Evolutionary conservation across 2,797 vertebrate genomes (phyloP), one percentile per base, ranked within the genome.

Genomic region (Melanotaenia maccullochi): DNA sequence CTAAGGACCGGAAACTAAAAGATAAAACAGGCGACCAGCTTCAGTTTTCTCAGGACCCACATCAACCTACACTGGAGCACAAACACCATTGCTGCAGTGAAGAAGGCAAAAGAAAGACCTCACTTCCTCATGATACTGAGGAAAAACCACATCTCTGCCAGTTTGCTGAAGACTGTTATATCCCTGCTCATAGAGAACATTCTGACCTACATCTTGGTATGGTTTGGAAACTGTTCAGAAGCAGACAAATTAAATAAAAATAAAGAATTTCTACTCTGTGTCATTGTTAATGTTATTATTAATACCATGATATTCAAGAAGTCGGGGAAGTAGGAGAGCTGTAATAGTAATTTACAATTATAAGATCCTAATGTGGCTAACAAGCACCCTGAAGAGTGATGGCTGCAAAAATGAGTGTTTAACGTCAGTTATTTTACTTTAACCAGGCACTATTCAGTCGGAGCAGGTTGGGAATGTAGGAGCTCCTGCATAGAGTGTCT

Each of bases 401-500:
- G 36, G 28, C 14, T 64, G 75, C 55, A 85, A 75, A 36, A 84
- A 75, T 52, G 61, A 32, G 6, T 25, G 4, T 61, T 73, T 38
- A 68, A 69, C 62, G 33, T 64, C 24, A 20, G 54, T 60, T 36
- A 61, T 71, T 74, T 63, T 32, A 40, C 52, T 75, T 51, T 22
- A 42, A 60, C 58, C 49, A 73, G 78, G 61, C 68, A 36, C n/a
- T 24, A n/a, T 81, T 8, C 55, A n/a, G 56, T 28, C 57, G 47
- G 33, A 59, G 66, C 75, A 65, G 52, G 35, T 66, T 55, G 73
- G 74, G 75, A 85, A 81, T 75, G 77, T 62, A 35, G 81, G 75
- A 82, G 52, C 35, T 71, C 75, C 80, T 87, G 82, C 69, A 13
- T 24, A 20, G 63, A 74, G 73, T 60, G 60, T 76, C 78, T 68